Base-by-base conservation (phyloP, 2,888 invertebrate species). In the Tricholauxania praeusta region DNA sequence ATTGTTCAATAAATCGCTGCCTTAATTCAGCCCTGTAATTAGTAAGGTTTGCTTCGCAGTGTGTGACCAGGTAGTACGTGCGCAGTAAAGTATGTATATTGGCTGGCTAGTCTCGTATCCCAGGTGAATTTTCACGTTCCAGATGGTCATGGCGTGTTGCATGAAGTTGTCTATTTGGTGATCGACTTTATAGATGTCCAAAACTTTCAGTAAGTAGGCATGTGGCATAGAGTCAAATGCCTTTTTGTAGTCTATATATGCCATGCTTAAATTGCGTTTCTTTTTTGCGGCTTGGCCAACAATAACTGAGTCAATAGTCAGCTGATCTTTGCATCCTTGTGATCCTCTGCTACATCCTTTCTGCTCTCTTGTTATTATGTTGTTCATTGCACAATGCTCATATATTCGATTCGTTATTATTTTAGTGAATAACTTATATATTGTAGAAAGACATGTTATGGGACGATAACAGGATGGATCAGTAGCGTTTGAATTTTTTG, bases 181-280 rank as follows among this genome's bases (percentile, higher is more conserved):
- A 15, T 53, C 28, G 4, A 67, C 39, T 67, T 53, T 53, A 28
- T 67, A 67, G 1, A 55, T 22, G 28, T 52, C 32, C 22, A 66
- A 55, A 8, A 55, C n/a, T 17, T 28, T 47, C n/a, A 55, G 39
- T 51, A 67, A 39, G 55, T 39, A 67, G 12, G 22, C 53, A 53
- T 55, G 67, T 14, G 67, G 67, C 39, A 67, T 28, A 17, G 55
- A 67, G 47, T 67, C 67, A 14, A 67, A 67, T 28, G 67, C 55
- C 39, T 55, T 66, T 57, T n/a, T 55, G 17, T 67, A 67, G 17
- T 67, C 67, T 17, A 67, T 51, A n/a, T 55, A 67, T 19, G 55
- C 55, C 67, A 55, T 67, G 67, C 55, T 67, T 15, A 53, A 47
- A 48, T 53, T 67, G 5, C 39, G 32, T 3, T 47, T 53, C 28